Percentiles rank a stretch among this genome's conserved stretches.
phyloP scores from a whole-genome alignment of 1,140 invertebrate genomes.

The Listronotus bonariensis region DNA sequence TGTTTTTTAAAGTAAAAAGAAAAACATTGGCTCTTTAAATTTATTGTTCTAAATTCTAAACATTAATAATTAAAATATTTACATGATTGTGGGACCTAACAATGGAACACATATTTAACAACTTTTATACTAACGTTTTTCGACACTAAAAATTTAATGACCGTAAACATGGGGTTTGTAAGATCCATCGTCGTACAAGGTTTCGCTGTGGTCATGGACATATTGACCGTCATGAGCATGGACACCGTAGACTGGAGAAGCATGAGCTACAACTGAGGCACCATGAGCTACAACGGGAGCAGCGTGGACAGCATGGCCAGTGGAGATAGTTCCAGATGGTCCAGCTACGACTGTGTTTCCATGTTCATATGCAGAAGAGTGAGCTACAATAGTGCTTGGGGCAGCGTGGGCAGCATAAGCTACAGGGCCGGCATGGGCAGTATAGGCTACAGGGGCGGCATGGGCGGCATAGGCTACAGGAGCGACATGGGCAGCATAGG shows the following conservation, averaged over 20 bases:
- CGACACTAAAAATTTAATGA: too few species aligned
- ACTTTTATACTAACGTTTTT: too few species aligned
- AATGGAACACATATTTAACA: too few species aligned
- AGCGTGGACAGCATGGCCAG: background rate
- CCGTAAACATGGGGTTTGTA: constrained; percentile 12
- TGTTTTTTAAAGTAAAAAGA: too few species aligned
- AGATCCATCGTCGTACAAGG: constrained; percentile 38
- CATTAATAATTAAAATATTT: too few species aligned
- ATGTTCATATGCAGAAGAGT: constrained; percentile 15
- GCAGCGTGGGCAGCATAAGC: constrained; percentile 15
- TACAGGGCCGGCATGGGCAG: background rate
- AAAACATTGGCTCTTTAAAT: too few species aligned
- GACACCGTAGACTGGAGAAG: too few species aligned
- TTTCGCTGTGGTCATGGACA: constrained; percentile 35
- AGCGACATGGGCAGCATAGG: too few species aligned
- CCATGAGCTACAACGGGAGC: too few species aligned
- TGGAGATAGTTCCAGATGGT: constrained; percentile 21
- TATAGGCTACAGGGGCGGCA: background rate
- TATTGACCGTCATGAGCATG: constrained; percentile 33
- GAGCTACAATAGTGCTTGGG: constrained; percentile 7
- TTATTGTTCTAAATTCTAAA: too few species aligned
- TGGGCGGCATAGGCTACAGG: background rate
- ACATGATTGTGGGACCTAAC: too few species aligned
- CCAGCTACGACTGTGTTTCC: constrained; percentile 1
- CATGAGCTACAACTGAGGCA: constrained; percentile 25